phyloP scores from a whole-genome alignment of 2,797 vertebrate species.

The Rhabdophis nuchalis region DNA sequence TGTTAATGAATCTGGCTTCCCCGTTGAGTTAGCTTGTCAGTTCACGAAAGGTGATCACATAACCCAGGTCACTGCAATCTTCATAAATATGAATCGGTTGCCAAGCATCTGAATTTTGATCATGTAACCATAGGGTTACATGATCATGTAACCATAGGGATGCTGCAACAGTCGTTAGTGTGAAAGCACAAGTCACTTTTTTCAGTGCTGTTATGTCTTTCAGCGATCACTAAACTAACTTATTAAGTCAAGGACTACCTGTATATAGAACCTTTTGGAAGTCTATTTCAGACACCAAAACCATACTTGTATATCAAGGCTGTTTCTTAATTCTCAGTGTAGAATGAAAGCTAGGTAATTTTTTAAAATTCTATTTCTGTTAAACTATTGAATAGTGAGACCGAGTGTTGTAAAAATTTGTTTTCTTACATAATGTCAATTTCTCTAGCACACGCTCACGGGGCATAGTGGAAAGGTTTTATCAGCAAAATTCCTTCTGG shows the following conservation, averaged over 20 bases:
- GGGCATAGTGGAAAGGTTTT: conserved; percentile 97
- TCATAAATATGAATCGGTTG: neutral
- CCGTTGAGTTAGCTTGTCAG: neutral
- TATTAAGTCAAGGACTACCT: neutral
- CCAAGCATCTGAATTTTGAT: neutral
- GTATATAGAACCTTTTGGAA: neutral
- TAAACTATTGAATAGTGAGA: neutral
- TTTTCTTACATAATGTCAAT: neutral
- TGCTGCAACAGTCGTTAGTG: neutral
- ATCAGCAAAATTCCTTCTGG: conserved; percentile 91
- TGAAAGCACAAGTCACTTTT: neutral
- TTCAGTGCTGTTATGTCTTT: neutral
- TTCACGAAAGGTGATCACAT: neutral
- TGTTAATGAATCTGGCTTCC: neutral
- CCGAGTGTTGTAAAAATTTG: neutral
- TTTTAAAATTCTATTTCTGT: neutral
- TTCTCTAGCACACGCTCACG: conserved; percentile 88
- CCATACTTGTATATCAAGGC: neutral
- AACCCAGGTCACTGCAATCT: neutral
- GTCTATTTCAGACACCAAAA: neutral
- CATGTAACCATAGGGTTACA: neutral
- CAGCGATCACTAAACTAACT: neutral
- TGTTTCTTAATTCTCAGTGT: neutral
- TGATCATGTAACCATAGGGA: neutral
- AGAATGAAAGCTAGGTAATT: neutral